Evolutionary conservation across 2,888 invertebrate species (phyloP).

Genomic region (Elaeidobius kamerunicus): DNA sequence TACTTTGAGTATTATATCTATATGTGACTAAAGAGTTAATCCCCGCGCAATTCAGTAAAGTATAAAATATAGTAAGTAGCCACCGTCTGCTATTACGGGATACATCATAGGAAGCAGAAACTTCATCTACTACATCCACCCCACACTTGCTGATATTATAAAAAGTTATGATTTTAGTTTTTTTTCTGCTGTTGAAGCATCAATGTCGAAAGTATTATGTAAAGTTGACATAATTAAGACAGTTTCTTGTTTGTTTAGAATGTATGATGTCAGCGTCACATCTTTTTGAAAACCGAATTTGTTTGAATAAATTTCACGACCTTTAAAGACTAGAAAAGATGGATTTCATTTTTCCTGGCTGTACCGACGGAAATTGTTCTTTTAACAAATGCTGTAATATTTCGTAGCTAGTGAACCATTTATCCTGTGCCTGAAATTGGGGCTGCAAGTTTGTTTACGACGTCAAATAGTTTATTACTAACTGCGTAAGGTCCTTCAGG

Average conservation of each 20-base stretch:
- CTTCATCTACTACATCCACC: not conserved
- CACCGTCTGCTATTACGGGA: not conserved
- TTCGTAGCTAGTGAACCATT: constrained; percentile 23
- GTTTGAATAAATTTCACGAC: not conserved
- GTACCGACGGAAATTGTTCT: not conserved
- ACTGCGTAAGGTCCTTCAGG: constrained; percentile 23
- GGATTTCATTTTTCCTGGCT: not conserved
- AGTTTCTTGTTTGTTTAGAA: not conserved
- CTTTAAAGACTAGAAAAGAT: not conserved
- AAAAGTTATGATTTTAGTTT: not conserved
- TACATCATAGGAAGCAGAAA: not conserved
- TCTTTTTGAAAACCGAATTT: not conserved
- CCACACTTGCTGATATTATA: not conserved
- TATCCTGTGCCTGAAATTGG: constrained; percentile 27
- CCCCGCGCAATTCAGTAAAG: not conserved
- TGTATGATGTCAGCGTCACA: not conserved
- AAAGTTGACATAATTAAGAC: not conserved
- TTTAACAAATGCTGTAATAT: not conserved
- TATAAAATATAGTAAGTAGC: not conserved
- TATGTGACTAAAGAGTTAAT: not conserved
- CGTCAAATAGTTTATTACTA: constrained; percentile 25
- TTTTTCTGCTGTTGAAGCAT: not conserved
- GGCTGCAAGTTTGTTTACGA: constrained; percentile 20
- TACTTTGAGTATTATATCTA: not conserved
- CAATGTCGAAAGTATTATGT: not conserved